These are phyloP conservation scores for Epinotia ramella DNA, from an alignment of 2,888 invertebrate species.

Conservation along the genomic window DNA sequence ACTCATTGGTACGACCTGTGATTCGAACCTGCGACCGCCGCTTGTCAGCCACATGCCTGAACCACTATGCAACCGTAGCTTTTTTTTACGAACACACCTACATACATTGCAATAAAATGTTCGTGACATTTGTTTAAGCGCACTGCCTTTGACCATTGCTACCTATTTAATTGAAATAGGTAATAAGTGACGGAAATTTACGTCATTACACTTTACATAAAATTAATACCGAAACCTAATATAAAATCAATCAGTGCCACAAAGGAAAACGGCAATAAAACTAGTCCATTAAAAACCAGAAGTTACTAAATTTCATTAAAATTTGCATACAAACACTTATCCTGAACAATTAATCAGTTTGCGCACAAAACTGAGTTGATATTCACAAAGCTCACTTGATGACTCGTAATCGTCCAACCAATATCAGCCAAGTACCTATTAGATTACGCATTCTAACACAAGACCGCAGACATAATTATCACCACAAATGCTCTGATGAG, in stretches of 20 bases:
- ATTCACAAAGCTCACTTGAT: neutral
- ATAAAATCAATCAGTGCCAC: slow-evolving; percentile 26
- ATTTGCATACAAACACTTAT: slow-evolving; percentile 36
- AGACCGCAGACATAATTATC: neutral
- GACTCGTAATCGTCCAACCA: neutral
- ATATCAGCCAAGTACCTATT: neutral
- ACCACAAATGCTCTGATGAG: neutral
- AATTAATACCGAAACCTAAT: slow-evolving; percentile 10
- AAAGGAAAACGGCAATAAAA: slow-evolving; percentile 31
- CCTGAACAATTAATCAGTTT: slow-evolving; percentile 41
- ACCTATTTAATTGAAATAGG: neutral
- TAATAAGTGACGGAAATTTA: neutral
- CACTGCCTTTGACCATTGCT: neutral
- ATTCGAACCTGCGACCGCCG: too few species aligned
- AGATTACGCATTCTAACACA: neutral
- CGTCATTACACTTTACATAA: neutral
- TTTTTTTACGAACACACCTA: too few species aligned
- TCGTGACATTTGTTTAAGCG: neutral
- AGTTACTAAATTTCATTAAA: slow-evolving; percentile 11
- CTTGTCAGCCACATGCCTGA: too few species aligned
- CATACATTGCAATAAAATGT: too few species aligned
- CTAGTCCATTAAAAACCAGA: slow-evolving; percentile 33
- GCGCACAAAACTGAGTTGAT: neutral
- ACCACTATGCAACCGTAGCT: too few species aligned
- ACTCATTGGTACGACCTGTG: too few species aligned